Evolutionary conservation across 1,140 invertebrate genomes (phyloP).

Genomic region (Drosophila yakuba): DNA sequence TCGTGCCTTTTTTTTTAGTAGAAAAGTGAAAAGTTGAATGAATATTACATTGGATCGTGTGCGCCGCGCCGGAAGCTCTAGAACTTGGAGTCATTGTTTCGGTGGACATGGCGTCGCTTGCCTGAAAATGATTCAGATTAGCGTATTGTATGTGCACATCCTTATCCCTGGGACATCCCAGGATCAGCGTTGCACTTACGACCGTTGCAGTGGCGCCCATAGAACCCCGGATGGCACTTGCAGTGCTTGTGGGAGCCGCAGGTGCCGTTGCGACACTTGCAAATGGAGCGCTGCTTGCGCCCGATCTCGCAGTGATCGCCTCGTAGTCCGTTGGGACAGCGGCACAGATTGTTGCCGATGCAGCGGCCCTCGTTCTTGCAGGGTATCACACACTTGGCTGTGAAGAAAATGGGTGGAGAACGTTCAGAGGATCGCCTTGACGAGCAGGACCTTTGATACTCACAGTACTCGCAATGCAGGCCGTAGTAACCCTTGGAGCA

Average conservation of each 20-base stretch:
- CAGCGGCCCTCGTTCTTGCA: slow-evolving; percentile 94
- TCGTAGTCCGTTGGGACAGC: slow-evolving; percentile 90
- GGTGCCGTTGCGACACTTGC: slow-evolving; percentile 90
- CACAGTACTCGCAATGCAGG: slow-evolving; percentile 94
- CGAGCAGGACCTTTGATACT: slow-evolving; percentile 85
- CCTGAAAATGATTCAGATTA: slow-evolving; percentile 22
- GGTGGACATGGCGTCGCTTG: slow-evolving; percentile 53
- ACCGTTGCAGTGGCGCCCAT: slow-evolving; percentile 70
- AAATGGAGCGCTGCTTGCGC: slow-evolving; percentile 88
- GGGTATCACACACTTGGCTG: slow-evolving; percentile 95
- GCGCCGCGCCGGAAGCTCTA: slow-evolving; percentile 2
- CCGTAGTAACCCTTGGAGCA: slow-evolving; percentile 96
- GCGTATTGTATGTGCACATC: background rate
- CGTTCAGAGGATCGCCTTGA: background rate
- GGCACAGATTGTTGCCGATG: slow-evolving; percentile 92
- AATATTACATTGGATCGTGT: slow-evolving; percentile 56
- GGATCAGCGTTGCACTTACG: slow-evolving; percentile 55
- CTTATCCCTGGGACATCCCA: too few relatives aligned
- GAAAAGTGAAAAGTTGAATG: slow-evolving; percentile 53
- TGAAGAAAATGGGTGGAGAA: background rate
- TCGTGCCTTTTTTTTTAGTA: slow-evolving; percentile 59
- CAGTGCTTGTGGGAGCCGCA: slow-evolving; percentile 90
- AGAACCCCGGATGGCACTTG: slow-evolving; percentile 73
- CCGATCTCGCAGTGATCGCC: slow-evolving; percentile 95
- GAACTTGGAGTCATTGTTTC: slow-evolving; percentile 12